Evolutionary conservation across 2,888 invertebrate species (phyloP), one percentile per base, ranked within the genome.

Genomic region (Ennomos erosarius): DNA sequence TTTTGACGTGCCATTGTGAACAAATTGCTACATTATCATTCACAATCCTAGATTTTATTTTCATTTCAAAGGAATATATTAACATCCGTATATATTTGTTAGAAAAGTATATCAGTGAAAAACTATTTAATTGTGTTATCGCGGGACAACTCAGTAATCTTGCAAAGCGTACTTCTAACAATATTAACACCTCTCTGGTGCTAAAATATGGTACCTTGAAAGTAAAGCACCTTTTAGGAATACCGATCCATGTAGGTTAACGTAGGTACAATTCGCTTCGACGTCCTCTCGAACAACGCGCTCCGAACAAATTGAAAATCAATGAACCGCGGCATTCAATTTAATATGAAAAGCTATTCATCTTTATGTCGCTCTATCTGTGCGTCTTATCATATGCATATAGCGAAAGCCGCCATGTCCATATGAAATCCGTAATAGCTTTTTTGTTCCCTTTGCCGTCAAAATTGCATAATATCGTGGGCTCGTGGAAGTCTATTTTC

Each of bases 271-370:
- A 85, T 81, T 76, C 74, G 77, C 72, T 69, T 64, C 70, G 71
- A 72, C 73, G 78, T 73, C 74, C 78, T 74, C 72, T 70, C 73
- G 55, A 66, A 69, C 74, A 76, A 80, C 78, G 78, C 78, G 81
- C 75, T 75, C 76, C 76, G 79, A 84, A 81, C 85, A 87, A 89
- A 90, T 89, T 87, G 89, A 90, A 90, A 90, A 88, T 88, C 88
- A 90, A 88, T 88, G 87, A 87, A 87, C 85, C 84, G 73, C 76
- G 79, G 80, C 79, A 85, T 84, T 81, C 83, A 84, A 85, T 88
- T 86, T 85, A 81, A 85, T 87, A 85, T 84, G 80, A 85, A 86
- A 84, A 82, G 78, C 85, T 81, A 85, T 87, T 86, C 83, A 78
- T 84, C 80, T 86, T 82, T 76, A 74, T 63, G 59, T 56, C 58